phyloP scores from a whole-genome alignment of 2,888 invertebrate species.

The Matsumyia berberina region DNA sequence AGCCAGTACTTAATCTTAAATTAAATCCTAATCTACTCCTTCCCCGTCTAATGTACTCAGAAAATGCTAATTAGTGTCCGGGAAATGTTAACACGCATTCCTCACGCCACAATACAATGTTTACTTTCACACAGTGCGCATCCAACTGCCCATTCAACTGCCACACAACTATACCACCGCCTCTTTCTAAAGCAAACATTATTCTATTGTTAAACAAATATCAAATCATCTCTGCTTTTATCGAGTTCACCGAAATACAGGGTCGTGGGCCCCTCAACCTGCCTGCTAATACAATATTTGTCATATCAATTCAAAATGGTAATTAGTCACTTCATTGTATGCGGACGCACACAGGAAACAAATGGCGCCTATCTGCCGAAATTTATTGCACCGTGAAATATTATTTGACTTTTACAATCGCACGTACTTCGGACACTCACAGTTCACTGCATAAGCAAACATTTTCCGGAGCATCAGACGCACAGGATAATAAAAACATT shows the following conservation, averaged over 20 bases:
- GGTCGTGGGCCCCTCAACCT: background rate
- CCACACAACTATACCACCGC: background rate
- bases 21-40: slow-evolving; percentile 20
- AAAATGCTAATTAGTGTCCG: slow-evolving; percentile 8
- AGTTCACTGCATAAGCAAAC: slow-evolving; percentile 12
- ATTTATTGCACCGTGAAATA: slow-evolving; percentile 9
- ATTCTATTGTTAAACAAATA: slow-evolving; percentile 22
- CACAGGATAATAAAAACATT: background rate
- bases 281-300: slow-evolving; percentile 19
- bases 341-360: slow-evolving; percentile 17
- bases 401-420: slow-evolving; percentile 29
- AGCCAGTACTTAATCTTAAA: no score
- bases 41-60: background rate
- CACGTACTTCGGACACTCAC: slow-evolving; percentile 6
- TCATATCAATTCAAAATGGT: slow-evolving; percentile 23
- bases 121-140: slow-evolving; percentile 5
- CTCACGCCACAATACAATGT: background rate
- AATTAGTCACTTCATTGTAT: slow-evolving; percentile 43
- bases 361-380: slow-evolving; percentile 1
- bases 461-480: background rate
- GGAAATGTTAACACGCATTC: background rate
- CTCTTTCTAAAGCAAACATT: slow-evolving; percentile 7
- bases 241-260: background rate
- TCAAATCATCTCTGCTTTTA: slow-evolving; percentile 19
- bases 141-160: no score